Conservation (phyloP, 2,888 invertebrate species). For the Ypsolopha sequella region DNA sequence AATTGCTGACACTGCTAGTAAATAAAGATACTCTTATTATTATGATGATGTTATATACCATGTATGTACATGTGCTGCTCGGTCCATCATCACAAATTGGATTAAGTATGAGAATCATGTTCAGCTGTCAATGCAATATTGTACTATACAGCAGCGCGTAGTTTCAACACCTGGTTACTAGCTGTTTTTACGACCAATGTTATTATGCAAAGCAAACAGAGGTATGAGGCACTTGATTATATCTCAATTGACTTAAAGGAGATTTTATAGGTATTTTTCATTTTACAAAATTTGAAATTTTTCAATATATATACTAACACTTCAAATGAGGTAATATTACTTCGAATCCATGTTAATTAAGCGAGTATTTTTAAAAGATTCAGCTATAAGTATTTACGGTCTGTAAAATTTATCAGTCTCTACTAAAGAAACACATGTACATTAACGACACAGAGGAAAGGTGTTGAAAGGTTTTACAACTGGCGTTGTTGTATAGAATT, state of each 20-base stretch:
- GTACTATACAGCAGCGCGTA: not conserved
- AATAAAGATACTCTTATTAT: not conserved
- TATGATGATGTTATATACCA: not conserved
- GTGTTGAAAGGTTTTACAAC: slow-evolving; percentile 24
- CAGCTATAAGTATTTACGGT: not conserved
- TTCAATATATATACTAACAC: no score
- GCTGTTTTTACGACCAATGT: not conserved
- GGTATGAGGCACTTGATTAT: not conserved
- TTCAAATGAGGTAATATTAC: no score
- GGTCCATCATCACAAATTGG: not conserved
- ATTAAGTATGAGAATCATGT: not conserved
- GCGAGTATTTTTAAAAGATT: no score
- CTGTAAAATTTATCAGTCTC: not conserved
- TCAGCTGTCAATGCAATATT: not conserved
- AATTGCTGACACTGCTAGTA: not conserved
- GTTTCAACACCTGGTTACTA: not conserved
- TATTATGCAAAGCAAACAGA: not conserved
- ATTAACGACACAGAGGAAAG: slow-evolving; percentile 14
- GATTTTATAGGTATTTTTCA: not conserved
- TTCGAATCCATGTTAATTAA: no score
- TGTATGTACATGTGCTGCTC: no score
- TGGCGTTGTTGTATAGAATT: slow-evolving; percentile 24
- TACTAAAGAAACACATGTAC: slow-evolving; percentile 13
- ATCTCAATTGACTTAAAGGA: no score
- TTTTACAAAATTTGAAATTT: no score